These are phyloP conservation scores for Drosophila neocordata DNA, from an alignment of 1,140 invertebrate genomes.

Conservation along the genomic window DNA sequence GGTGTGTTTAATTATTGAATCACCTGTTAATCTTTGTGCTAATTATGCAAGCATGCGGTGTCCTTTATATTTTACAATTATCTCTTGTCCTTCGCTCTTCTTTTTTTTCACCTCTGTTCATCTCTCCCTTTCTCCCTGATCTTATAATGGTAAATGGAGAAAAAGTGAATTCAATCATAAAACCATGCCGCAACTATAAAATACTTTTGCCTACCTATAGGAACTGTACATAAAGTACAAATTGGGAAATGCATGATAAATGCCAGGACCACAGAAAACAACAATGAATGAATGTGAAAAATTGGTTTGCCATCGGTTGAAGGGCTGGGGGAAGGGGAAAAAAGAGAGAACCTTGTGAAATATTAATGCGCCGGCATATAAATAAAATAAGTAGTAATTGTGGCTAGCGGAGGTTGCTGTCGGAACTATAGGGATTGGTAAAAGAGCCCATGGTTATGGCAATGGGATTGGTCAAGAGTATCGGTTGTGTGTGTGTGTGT, in stretches of 20 bases:
- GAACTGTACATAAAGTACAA: constrained; percentile 46
- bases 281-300: constrained; percentile 38
- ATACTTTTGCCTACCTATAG: constrained; percentile 41
- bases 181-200: constrained; percentile 61
- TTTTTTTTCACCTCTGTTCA: background rate
- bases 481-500: constrained; percentile 1
- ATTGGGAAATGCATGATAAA: constrained; percentile 66
- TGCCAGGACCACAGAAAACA: constrained; percentile 41
- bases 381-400: constrained; percentile 81
- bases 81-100: no score
- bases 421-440: constrained; percentile 25
- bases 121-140: constrained; percentile 18
- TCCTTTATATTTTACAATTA: constrained; percentile 12
- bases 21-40: constrained; percentile 59
- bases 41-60: constrained; percentile 55
- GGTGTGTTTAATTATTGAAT: constrained; percentile 67
- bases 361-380: constrained; percentile 78
- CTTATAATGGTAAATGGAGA: constrained; percentile 40
- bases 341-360: constrained; percentile 61
- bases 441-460: background rate
- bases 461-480: background rate
- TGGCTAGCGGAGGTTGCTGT: constrained; percentile 39
- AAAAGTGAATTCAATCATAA: constrained; percentile 73
- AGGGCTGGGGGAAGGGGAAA: background rate
- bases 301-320: constrained; percentile 38